Conservation (phyloP, 2,888 invertebrate species). For the Acanthosepion esculentum region DNA sequence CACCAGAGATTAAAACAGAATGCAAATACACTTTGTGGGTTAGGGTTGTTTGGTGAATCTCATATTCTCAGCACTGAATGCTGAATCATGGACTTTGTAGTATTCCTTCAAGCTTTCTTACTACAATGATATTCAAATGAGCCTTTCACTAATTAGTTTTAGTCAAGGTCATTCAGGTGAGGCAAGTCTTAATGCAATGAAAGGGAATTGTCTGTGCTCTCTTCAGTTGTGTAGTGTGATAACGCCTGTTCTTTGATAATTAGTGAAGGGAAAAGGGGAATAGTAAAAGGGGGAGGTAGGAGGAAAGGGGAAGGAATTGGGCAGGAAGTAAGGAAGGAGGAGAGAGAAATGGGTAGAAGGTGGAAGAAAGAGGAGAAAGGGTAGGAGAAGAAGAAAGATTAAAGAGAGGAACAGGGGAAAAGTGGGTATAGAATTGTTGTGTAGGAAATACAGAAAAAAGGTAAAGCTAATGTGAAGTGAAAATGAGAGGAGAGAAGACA, state of each 20-base stretch:
- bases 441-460: neutral
- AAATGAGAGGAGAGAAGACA: too few relatives aligned
- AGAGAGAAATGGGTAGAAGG: neutral
- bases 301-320: neutral
- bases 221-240: neutral
- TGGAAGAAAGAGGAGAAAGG: neutral
- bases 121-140: conserved; percentile 18
- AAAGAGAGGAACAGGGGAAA: neutral
- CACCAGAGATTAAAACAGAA: neutral
- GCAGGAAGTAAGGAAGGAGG: neutral
- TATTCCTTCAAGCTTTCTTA: neutral
- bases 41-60: neutral
- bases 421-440: neutral
- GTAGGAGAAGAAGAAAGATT: neutral
- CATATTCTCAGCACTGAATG: neutral
- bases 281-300: neutral
- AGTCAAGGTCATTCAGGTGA: conserved; percentile 1
- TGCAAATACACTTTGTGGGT: neutral
- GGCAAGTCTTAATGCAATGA: conserved; percentile 16
- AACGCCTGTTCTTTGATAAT: neutral
- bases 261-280: neutral
- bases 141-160: neutral
- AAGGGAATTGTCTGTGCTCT: neutral
- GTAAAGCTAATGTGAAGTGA: too few relatives aligned
- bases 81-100: neutral